Conservation (phyloP, 2,888 invertebrate genomes). For the Prosopocoilus inquinatus region DNA sequence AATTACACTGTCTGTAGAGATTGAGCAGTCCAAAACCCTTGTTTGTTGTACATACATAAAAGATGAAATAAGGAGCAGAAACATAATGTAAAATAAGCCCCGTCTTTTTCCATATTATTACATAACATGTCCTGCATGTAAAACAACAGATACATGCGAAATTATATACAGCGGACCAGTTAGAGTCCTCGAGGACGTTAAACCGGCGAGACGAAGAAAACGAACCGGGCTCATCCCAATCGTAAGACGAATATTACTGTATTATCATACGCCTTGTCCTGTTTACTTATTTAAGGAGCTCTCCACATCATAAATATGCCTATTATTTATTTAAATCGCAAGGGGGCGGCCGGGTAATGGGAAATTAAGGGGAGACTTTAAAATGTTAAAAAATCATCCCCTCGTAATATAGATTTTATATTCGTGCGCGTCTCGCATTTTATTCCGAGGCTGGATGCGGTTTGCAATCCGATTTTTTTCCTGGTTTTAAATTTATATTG, state of each 20-base stretch:
- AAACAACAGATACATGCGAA: background rate
- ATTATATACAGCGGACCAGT: constrained; percentile 11
- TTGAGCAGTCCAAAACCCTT: too few species aligned
- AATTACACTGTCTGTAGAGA: too few species aligned
- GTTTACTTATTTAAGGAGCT: constrained; percentile 38
- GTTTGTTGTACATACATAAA: too few species aligned
- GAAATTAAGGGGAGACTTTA: constrained; percentile 36
- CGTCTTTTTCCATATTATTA: too few species aligned
- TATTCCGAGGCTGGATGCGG: too few species aligned
- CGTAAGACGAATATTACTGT: constrained; percentile 29
- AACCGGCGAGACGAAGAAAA: too few species aligned
- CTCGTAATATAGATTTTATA: constrained; percentile 25
- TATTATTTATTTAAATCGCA: constrained; percentile 45
- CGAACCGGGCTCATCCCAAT: constrained; percentile 15
- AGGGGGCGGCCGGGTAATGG: constrained; percentile 32
- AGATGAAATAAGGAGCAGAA: too few species aligned
- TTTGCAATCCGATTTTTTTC: too few species aligned
- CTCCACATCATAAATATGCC: constrained; percentile 43
- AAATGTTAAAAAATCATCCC: constrained; percentile 26
- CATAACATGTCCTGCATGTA: too few species aligned
- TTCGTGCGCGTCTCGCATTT: constrained; percentile 10
- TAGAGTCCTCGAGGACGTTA: too few species aligned
- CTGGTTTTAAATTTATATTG: constrained; percentile 21
- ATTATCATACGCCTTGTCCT: constrained; percentile 30
- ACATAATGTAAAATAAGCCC: too few species aligned